Conservation (phyloP, 2,888 invertebrate species). For the Oscheius myriophilus region DNA sequence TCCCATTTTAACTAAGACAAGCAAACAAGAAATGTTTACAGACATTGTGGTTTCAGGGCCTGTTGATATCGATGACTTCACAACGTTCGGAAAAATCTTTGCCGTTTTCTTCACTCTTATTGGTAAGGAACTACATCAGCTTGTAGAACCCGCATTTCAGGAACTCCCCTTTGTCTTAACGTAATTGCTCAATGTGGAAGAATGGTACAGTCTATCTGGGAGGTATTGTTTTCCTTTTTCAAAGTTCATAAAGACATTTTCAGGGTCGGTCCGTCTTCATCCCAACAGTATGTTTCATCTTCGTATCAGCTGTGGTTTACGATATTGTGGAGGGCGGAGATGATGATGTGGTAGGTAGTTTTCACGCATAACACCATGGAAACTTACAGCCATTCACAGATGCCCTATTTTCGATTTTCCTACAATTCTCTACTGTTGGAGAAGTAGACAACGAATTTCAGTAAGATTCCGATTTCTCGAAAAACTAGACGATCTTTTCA, state of each 20-base stretch:
- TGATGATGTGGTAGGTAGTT: conserved; percentile 58
- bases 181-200: conserved; percentile 33
- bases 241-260: conserved; percentile 15
- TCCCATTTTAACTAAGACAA: too few relatives aligned
- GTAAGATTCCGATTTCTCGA: conserved; percentile 31
- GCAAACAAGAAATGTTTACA: not conserved
- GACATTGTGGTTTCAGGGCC: conserved; percentile 45
- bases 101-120: conserved; percentile 60
- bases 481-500: conserved; percentile 32
- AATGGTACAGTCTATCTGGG: conserved; percentile 28
- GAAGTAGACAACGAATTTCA: conserved; percentile 53
- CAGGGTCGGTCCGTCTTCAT: conserved; percentile 51
- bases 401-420: conserved; percentile 62
- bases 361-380: not conserved
- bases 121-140: conserved; percentile 31
- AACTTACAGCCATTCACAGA: conserved; percentile 62
- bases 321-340: conserved; percentile 63
- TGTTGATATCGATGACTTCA: conserved; percentile 60
- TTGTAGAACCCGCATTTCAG: conserved; percentile 21
- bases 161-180: conserved; percentile 45
- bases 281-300: conserved; percentile 50
- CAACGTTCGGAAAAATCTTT: conserved; percentile 57
- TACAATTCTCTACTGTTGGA: conserved; percentile 63
- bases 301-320: conserved; percentile 58
- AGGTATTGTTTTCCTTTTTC: conserved; percentile 16